A percentile compares a stretch with the other conserved stretches of the same genome.
Evolutionary conservation across 2,797 vertebrate species (phyloP).

Genomic region (Platyrinchus mystaceus): DNA sequence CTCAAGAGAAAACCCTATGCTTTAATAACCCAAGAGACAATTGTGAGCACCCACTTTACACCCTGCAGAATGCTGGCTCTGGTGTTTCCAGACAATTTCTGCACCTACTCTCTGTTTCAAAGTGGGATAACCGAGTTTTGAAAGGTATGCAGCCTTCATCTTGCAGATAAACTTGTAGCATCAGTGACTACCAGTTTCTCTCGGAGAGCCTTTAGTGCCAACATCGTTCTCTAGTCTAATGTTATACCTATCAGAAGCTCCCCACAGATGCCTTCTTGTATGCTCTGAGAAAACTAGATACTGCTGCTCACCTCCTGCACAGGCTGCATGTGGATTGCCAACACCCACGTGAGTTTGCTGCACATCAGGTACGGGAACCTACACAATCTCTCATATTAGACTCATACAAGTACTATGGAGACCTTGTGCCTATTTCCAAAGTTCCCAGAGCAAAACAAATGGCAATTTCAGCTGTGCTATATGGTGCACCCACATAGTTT

Average conservation of each 20-base stretch:
- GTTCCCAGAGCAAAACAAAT: background rate
- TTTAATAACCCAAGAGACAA: background rate
- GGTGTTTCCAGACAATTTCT: background rate
- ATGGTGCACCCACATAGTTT: background rate
- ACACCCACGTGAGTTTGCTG: background rate
- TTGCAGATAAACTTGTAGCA: background rate
- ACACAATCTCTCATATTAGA: background rate
- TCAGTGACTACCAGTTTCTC: background rate
- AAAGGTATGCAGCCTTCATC: background rate
- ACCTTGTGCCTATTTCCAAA: background rate
- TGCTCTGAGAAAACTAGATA: background rate
- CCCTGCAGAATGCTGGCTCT: background rate
- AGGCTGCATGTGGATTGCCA: background rate
- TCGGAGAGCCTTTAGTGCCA: background rate
- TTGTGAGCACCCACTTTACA: background rate
- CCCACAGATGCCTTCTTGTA: background rate
- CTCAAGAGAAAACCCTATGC: background rate
- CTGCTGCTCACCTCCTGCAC: background rate
- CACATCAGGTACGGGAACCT: background rate
- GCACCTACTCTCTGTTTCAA: background rate
- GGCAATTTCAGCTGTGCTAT: background rate
- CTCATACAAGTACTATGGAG: background rate
- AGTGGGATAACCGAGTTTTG: background rate
- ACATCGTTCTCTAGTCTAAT: background rate
- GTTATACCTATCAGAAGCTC: background rate